phyloP scores from a whole-genome alignment of 2,113 vertebrate species.

The Platichthys stellatus region DNA sequence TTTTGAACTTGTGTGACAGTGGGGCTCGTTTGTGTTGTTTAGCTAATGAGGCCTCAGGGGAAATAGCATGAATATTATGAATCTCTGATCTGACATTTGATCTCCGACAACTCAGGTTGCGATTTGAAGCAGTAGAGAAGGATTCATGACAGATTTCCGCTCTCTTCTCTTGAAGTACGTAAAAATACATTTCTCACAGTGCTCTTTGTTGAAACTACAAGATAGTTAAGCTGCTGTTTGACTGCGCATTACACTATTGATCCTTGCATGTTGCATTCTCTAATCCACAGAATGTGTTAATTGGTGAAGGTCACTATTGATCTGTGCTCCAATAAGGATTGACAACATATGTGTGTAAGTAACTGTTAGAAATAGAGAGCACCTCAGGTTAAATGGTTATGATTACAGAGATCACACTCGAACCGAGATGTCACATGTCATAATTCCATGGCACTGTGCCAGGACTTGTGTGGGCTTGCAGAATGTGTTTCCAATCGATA shows the following conservation, averaged over 20 bases:
- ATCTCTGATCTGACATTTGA: conserved; percentile 24
- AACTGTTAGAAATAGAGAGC: neutral
- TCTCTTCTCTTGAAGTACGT: neutral
- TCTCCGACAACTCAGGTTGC: conserved; percentile 4
- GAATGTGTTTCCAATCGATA: neutral
- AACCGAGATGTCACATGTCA: neutral
- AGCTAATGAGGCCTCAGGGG: neutral
- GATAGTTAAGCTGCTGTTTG: neutral
- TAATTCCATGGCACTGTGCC: conserved; percentile 4
- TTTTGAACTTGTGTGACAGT: conserved; percentile 8
- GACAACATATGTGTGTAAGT: neutral
- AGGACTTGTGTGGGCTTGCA: too few species aligned
- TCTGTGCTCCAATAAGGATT: conserved; percentile 30
- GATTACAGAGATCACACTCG: conserved; percentile 4
- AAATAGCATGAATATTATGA: conserved; percentile 1
- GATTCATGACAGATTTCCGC: conserved; percentile 12
- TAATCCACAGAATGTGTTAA: conserved; percentile 38
- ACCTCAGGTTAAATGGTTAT: neutral
- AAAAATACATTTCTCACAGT: neutral
- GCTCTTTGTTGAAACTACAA: neutral
- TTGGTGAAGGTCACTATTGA: conserved; percentile 56
- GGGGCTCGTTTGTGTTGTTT: conserved; percentile 5
- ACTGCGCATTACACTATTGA: conserved; percentile 19
- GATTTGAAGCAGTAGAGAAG: conserved; percentile 3
- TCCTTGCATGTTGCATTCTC: conserved; percentile 9